A percentile compares a stretch with the other conserved stretches of the same genome.
Conservation (phyloP, 2,113 vertebrate species). For the Triplophysa dalaica region DNA sequence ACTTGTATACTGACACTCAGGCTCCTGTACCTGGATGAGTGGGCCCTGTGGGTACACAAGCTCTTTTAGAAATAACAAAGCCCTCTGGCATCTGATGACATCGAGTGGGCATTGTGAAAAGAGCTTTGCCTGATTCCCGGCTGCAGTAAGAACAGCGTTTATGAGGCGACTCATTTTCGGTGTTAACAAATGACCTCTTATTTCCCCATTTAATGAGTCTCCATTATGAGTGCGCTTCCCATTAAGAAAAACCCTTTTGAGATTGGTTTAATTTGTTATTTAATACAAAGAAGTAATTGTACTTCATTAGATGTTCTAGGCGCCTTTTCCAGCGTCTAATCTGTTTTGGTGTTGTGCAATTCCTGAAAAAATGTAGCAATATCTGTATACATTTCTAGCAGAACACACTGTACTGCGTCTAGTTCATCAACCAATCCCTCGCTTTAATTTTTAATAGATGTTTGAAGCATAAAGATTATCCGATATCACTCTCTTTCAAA, state of each 20-base stretch:
- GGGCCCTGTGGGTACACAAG: neutral
- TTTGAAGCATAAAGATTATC: neutral
- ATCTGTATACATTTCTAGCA: neutral
- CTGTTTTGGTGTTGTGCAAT: too few relatives aligned
- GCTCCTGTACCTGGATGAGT: neutral
- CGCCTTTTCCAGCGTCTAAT: too few relatives aligned
- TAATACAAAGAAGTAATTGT: constrained; percentile 11
- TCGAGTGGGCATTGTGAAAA: neutral
- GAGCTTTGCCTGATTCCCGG: neutral
- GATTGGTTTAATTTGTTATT: constrained; percentile 7
- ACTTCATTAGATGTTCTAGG: neutral
- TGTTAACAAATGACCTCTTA: too few relatives aligned
- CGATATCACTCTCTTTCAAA: neutral
- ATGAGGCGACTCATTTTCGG: too few relatives aligned
- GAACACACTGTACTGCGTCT: neutral
- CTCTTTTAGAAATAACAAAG: neutral
- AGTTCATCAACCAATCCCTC: neutral
- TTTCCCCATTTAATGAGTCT: too few relatives aligned
- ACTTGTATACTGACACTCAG: constrained; percentile 46
- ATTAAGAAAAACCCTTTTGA: neutral
- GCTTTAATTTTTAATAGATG: neutral
- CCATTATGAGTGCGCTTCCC: too few relatives aligned
- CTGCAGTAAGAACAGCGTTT: too few relatives aligned
- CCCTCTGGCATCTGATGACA: neutral
- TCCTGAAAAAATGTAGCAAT: too few relatives aligned